These are phyloP conservation scores for Pocillopora grandis DNA, from an alignment of 92 coral and sea anemone species.

Conservation along the genomic window DNA sequence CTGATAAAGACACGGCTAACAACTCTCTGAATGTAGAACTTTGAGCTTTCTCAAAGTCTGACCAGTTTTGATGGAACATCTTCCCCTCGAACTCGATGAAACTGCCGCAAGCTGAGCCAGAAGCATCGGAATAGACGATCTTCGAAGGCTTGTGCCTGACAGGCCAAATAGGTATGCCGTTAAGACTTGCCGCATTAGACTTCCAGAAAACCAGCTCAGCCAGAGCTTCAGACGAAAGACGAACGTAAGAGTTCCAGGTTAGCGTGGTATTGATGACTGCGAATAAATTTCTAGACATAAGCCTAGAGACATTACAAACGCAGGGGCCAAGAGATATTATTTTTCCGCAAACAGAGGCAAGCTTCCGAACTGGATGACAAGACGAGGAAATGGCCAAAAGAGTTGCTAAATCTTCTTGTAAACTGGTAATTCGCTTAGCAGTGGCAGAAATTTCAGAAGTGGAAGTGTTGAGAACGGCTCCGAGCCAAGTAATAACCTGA, in stretches of 20 bases:
- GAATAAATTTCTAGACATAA: conserved; percentile 50
- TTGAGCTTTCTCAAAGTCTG: not conserved
- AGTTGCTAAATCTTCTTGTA: conserved; percentile 19
- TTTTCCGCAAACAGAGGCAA: conserved; percentile 45
- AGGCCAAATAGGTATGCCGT: conserved; percentile 36
- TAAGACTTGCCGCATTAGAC: not conserved
- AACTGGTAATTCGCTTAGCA: conserved; percentile 26
- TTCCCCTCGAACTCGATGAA: not conserved
- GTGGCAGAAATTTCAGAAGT: conserved; percentile 43
- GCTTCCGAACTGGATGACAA: conserved; percentile 26
- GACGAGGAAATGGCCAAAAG: not conserved
- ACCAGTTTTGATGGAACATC: not conserved
- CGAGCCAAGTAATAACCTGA: conserved; percentile 40
- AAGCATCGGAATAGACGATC: conserved; percentile 49
- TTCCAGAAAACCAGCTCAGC: conserved; percentile 37
- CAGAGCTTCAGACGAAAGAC: conserved; percentile 17
- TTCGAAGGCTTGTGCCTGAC: conserved; percentile 12
- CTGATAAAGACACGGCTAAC: too few species aligned
- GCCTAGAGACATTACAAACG: conserved; percentile 49
- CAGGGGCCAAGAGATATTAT: conserved; percentile 40
- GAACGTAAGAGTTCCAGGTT: conserved; percentile 36
- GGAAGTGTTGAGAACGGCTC: conserved; percentile 34
- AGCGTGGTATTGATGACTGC: conserved; percentile 36
- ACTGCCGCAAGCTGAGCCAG: conserved; percentile 32
- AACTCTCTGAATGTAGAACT: too few species aligned